phyloP scores from a whole-genome alignment of 2,113 vertebrate species.

The Channa maculata region DNA sequence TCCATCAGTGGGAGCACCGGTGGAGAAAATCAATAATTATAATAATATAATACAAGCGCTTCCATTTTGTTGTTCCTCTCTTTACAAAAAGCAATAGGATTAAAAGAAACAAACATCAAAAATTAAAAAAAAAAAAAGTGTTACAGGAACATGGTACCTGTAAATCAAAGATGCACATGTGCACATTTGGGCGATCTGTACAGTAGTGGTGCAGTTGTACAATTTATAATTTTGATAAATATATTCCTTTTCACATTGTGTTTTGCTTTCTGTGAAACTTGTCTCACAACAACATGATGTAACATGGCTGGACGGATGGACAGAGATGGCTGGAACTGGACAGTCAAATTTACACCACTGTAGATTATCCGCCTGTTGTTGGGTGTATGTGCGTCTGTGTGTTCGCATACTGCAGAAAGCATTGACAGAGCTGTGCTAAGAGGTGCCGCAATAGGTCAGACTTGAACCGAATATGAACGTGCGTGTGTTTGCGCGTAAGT shows the following conservation, averaged over 20 bases:
- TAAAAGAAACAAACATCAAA: constrained; percentile 67
- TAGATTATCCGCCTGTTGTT: constrained; percentile 41
- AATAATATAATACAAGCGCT: constrained; percentile 81
- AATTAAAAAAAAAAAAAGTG: constrained; percentile 52
- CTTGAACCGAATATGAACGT: constrained; percentile 36
- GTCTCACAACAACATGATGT: constrained; percentile 76
- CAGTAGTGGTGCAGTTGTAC: constrained; percentile 83
- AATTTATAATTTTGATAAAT: constrained; percentile 83
- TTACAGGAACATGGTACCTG: constrained; percentile 78
- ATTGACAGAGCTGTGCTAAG: constrained; percentile 51
- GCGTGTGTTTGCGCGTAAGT: constrained; percentile 5
- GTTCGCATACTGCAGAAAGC: constrained; percentile 38
- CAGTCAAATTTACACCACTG: constrained; percentile 72
- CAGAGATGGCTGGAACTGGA: constrained; percentile 68
- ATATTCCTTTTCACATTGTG: constrained; percentile 82
- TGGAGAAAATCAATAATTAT: constrained; percentile 72
- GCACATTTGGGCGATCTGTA: constrained; percentile 84
- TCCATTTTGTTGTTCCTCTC: constrained; percentile 78
- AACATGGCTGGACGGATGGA: constrained; percentile 76
- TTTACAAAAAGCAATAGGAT: constrained; percentile 80
- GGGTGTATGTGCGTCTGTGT: constrained; percentile 20
- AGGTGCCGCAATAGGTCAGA: constrained; percentile 57
- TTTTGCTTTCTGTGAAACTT: constrained; percentile 77
- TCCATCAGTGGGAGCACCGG: constrained; percentile 81
- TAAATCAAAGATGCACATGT: constrained; percentile 83